These are phyloP conservation scores for Oncorhynchus gorbuscha DNA, from an alignment of 2,113 vertebrate genomes.

Conservation along the genomic window DNA sequence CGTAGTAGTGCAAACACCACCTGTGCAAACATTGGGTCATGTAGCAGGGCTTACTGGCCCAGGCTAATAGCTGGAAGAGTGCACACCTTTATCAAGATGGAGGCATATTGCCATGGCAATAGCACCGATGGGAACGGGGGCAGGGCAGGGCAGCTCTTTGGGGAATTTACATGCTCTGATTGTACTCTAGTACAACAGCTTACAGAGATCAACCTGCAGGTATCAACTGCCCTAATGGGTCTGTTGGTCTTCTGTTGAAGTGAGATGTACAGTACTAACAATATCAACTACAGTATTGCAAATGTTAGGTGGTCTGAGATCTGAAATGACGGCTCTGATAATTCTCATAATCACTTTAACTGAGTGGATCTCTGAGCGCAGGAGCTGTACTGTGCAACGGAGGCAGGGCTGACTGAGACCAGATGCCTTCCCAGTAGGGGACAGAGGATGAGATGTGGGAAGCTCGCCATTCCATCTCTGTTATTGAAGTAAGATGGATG, in stretches of 20 bases:
- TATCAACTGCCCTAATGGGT: conserved; percentile 39
- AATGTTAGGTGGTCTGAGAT: conserved; percentile 9
- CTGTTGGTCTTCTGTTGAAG: conserved; percentile 19
- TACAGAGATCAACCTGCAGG: conserved; percentile 37
- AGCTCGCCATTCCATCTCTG: neutral
- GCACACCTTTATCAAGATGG: conserved; percentile 32
- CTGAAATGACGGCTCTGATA: conserved; percentile 41
- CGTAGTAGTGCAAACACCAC: conserved; percentile 11
- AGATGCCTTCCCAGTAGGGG: conserved; percentile 12
- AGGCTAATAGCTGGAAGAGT: conserved; percentile 31
- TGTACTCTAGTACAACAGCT: neutral
- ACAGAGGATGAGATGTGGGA: neutral
- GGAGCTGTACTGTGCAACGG: conserved; percentile 29
- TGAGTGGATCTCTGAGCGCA: conserved; percentile 53
- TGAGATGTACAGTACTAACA: neutral
- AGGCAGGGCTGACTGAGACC: conserved; percentile 26
- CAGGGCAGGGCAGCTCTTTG: conserved; percentile 30
- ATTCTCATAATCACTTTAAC: conserved; percentile 31
- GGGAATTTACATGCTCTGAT: conserved; percentile 12
- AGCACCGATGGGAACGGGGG: conserved; percentile 30
- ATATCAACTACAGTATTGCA: too few species aligned
- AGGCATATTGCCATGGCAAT: conserved; percentile 57
- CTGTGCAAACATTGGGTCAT: neutral
- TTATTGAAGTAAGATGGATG: neutral
- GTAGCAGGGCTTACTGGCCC: neutral